Percentiles rank a stretch among this genome's conserved stretches.
Conservation (phyloP, 2,113 vertebrate species). For the Ptilorrhoa leucosticta region DNA sequence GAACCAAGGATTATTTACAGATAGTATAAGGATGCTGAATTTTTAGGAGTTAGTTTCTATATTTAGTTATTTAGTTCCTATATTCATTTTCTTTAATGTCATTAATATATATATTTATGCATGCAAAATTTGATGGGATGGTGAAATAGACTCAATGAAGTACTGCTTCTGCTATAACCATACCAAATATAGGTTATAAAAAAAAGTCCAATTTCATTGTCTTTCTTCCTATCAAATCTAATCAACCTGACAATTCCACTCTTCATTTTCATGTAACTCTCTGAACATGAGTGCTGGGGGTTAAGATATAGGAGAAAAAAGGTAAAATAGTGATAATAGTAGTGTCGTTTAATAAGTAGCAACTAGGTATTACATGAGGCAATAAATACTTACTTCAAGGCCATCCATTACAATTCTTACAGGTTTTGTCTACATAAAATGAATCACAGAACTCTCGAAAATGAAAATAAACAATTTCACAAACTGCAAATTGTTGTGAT, state of each 20-base stretch:
- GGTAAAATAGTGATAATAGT: background rate
- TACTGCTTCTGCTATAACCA: background rate
- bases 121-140: background rate
- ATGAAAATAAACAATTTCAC: background rate
- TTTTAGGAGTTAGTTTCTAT: background rate
- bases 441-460: background rate
- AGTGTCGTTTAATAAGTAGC: background rate
- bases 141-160: background rate
- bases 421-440: background rate
- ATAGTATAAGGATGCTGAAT: background rate
- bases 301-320: background rate
- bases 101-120: background rate
- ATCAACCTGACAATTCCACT: background rate
- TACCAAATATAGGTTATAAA: background rate
- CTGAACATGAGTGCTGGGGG: background rate
- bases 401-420: background rate
- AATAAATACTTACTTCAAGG: conserved; percentile 34
- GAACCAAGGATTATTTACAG: background rate
- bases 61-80: background rate
- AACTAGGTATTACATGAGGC: background rate
- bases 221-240: background rate
- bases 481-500: background rate
- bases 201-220: background rate
- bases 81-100: background rate
- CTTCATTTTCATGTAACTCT: background rate